Evolutionary conservation across 2,797 vertebrate species (phyloP), one percentile per base, ranked within the genome.

Genomic region (Macropodus opercularis): DNA sequence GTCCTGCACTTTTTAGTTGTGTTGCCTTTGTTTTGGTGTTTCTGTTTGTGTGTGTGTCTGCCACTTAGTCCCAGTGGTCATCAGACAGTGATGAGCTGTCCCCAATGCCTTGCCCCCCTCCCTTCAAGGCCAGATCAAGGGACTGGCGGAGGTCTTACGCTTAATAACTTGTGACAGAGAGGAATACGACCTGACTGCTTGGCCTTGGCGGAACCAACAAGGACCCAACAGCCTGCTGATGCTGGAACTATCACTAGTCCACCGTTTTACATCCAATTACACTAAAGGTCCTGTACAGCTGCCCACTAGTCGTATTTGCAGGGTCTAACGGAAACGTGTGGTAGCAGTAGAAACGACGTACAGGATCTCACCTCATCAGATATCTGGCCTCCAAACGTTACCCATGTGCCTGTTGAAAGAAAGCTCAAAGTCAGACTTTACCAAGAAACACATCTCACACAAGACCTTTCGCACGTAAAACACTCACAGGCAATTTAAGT

Each of bases 331-430:
- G 57, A 53, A 65, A 29, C 17, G 21, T 38, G 9, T 18, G 47
- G 61, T n/a, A 38, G n/a, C n/a, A 23, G 24, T 60, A 23, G 35
- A 27, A 47, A 60, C 8, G 13, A 23, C 43, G 56, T 44, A 64
- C 22, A 27, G 38, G 79, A 2, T 78, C 94, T 94, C 87, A 99
- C 97, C 94, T 99, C 97, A 8, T 99, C 97, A 74, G 96, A 95
- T 89, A 99, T 95, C 64, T 99, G 97, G 69, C 96, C 95, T 88
- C 97, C 97, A 60, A 99, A 99, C 68, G 96, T 99, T 53, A 99
- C 95, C 97, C 97, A 99, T 0, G 97, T 99, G 85, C 97, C 97
- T 99, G 70, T 78, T 34, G 84, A 84, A 58, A 85, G 54, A 53
- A 63, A 88, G 22, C 52, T 44, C 58, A n/a, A 15, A 47, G 34